phyloP scores from a whole-genome alignment of 2,888 invertebrate genomes.

The Rhagophthalmus giganteus region DNA sequence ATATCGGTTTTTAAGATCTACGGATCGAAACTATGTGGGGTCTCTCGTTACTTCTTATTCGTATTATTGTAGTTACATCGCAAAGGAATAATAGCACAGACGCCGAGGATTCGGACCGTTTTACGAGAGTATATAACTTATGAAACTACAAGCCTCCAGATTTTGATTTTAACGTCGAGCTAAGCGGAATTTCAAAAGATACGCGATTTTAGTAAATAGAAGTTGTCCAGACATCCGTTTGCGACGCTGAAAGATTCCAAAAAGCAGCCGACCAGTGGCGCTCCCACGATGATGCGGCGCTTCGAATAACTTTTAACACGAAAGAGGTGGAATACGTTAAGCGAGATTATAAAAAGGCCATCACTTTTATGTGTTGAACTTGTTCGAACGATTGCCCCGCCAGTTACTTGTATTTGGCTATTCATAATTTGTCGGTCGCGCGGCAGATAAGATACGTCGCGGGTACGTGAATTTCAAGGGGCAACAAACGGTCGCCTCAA shows the following conservation, averaged over 20 bases:
- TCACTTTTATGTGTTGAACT: slow-evolving; percentile 38
- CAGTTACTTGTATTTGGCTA: slow-evolving; percentile 30
- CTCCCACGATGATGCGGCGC: slow-evolving; percentile 33
- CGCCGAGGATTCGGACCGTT: no score
- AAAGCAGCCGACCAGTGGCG: slow-evolving; percentile 35
- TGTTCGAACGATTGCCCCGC: slow-evolving; percentile 35
- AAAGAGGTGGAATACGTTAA: slow-evolving; percentile 40
- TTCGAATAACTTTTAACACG: slow-evolving; percentile 35
- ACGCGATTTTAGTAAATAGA: neutral
- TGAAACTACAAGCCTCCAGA: neutral
- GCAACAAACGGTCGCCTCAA: neutral
- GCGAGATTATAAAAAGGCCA: slow-evolving; percentile 29
- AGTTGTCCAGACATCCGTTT: neutral
- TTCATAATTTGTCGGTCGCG: slow-evolving; percentile 4
- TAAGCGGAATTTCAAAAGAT: slow-evolving; percentile 1
- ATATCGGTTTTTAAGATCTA: slow-evolving; percentile 44
- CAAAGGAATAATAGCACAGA: neutral
- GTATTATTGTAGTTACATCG: neutral
- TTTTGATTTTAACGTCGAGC: neutral
- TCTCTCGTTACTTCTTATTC: slow-evolving; percentile 46
- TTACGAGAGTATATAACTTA: neutral
- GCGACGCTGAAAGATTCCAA: neutral
- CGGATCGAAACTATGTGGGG: slow-evolving; percentile 39
- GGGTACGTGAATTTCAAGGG: no score
- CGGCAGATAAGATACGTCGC: neutral